These are phyloP conservation scores for Cryptus armator DNA, from an alignment of 2,888 invertebrate genomes.

Conservation along the genomic window DNA sequence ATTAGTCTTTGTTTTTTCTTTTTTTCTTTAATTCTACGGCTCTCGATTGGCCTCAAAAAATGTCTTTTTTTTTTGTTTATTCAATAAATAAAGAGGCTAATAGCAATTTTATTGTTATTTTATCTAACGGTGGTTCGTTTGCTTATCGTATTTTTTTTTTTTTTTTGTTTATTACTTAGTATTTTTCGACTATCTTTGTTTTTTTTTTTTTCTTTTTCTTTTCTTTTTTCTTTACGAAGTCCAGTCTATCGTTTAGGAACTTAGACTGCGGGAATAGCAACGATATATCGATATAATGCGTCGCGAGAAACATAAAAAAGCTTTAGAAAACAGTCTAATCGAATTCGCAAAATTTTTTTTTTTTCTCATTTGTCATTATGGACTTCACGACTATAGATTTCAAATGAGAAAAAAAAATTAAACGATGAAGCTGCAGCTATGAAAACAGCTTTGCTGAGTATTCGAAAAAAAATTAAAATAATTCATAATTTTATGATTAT, in stretches of 20 bases:
- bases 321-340: background rate
- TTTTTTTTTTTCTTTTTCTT: constrained; percentile 8
- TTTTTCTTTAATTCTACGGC: background rate
- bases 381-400: constrained; percentile 16
- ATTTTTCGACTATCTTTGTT: background rate
- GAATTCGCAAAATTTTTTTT: background rate
- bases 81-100: constrained; percentile 41
- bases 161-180: background rate
- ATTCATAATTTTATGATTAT: constrained; percentile 42
- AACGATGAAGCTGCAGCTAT: constrained; percentile 23
- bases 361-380: background rate
- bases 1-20: background rate
- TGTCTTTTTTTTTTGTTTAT: constrained; percentile 21
- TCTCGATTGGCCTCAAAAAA: constrained; percentile 2
- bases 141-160: background rate
- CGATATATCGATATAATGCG: constrained; percentile 32
- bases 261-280: constrained; percentile 58
- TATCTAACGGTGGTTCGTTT: constrained; percentile 29
- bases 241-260: constrained; percentile 64
- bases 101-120: constrained; percentile 36
- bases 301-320: background rate
- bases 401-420: background rate
- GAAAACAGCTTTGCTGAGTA: constrained; percentile 27
- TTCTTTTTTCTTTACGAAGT: constrained; percentile 29
- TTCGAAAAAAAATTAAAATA: constrained; percentile 57